Percentiles rank a stretch among this genome's conserved stretches.
Evolutionary conservation across 1,140 invertebrate species (phyloP).

Genomic region (Idris sp.): DNA sequence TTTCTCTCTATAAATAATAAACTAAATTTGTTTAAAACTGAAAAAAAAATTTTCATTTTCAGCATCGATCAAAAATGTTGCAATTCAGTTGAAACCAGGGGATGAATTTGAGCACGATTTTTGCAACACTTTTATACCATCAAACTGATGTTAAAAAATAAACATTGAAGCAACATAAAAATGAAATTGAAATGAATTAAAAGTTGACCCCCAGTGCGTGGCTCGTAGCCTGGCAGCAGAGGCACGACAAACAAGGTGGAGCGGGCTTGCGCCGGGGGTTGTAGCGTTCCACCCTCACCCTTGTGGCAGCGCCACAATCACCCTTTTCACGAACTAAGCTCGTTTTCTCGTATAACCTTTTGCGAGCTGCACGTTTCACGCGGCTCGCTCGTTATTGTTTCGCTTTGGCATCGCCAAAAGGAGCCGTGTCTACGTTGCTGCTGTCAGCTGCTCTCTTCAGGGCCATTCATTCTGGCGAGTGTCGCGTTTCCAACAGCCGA

Average conservation of each 20-base stretch:
- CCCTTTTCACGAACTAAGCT: conserved; percentile 56
- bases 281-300: conserved; percentile 57
- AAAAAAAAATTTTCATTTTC: no score
- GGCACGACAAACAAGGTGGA: conserved; percentile 40
- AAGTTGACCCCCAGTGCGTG: conserved; percentile 1
- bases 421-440: conserved; percentile 26
- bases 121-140: no score
- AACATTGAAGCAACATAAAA: no score
- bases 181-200: neutral
- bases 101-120: no score
- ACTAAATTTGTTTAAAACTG: no score
- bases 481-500: conserved; percentile 7
- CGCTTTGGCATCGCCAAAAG: conserved; percentile 16
- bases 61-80: no score
- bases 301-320: conserved; percentile 58
- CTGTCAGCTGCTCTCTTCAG: neutral
- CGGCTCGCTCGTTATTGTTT: conserved; percentile 33
- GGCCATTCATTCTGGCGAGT: conserved; percentile 14
- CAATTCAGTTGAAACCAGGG: no score
- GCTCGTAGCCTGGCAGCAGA: conserved; percentile 38
- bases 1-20: no score
- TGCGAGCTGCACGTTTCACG: conserved; percentile 53
- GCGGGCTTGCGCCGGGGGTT: conserved; percentile 54
- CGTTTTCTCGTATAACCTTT: conserved; percentile 62
- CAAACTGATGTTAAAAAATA: no score